These are phyloP conservation scores for Amiota minor DNA, from an alignment of 2,888 invertebrate species.

Conservation along the genomic window DNA sequence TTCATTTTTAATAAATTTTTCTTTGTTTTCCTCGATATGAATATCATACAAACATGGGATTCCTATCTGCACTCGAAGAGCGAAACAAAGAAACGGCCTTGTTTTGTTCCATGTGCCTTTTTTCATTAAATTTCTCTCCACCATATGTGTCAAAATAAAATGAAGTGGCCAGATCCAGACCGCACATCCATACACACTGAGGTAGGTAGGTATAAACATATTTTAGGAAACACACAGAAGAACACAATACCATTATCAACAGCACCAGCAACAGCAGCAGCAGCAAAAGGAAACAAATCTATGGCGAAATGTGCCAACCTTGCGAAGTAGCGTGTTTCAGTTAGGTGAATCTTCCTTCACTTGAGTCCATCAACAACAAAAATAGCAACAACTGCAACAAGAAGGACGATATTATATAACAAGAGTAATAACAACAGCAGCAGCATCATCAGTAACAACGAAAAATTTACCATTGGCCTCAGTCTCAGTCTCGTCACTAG, in stretches of 20 bases:
- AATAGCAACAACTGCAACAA: too few species aligned
- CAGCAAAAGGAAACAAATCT: not conserved
- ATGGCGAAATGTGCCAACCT: not conserved
- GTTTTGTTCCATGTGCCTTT: conserved; percentile 1
- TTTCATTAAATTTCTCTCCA: conserved; percentile 21
- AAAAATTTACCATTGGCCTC: conserved; percentile 56
- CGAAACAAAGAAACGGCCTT: too few species aligned
- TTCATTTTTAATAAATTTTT: too few species aligned
- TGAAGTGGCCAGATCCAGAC: conserved; percentile 59
- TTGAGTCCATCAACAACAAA: not conserved
- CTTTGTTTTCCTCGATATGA: too few species aligned
- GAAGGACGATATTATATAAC: too few species aligned
- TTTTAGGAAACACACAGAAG: conserved; percentile 38
- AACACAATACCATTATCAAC: conserved; percentile 36
- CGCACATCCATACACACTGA: conserved; percentile 21
- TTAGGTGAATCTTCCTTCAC: conserved; percentile 2
- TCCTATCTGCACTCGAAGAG: too few species aligned
- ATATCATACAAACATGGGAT: not conserved
- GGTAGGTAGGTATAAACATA: conserved; percentile 12
- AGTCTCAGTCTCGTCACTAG: conserved; percentile 12
- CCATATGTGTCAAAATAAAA: conserved; percentile 66
- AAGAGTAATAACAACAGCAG: too few species aligned
- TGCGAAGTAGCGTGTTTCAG: conserved; percentile 2
- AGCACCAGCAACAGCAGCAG: conserved; percentile 34
- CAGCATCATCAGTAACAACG: conserved; percentile 25